phyloP scores from a whole-genome alignment of 2,888 invertebrate species.

The Lysandra coridon region DNA sequence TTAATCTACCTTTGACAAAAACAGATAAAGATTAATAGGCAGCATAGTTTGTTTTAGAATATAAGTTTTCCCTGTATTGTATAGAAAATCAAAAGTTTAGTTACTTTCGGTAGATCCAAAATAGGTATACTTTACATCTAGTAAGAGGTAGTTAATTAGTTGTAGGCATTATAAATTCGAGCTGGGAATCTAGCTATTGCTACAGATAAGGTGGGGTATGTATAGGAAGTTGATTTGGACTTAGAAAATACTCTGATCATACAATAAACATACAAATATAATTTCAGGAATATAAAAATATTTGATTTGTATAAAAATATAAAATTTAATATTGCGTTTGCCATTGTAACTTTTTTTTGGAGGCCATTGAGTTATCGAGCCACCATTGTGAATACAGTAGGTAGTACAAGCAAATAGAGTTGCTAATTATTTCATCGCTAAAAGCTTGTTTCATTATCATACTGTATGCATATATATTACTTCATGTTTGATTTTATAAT shows the following conservation, averaged over 20 bases:
- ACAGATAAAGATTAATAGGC: not conserved
- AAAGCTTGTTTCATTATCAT: no score
- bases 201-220: not conserved
- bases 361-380: not conserved
- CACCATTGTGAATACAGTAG: not conserved
- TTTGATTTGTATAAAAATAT: conserved; percentile 19
- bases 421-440: not conserved
- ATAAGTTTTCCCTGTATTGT: not conserved
- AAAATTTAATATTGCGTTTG: not conserved
- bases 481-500: not conserved
- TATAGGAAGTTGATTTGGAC: not conserved
- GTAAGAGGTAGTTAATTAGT: conserved; percentile 24
- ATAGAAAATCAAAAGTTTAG: not conserved
- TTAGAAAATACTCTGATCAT: not conserved
- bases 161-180: conserved; percentile 11
- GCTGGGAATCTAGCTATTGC: not conserved
- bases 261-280: not conserved
- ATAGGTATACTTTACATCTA: conserved; percentile 22
- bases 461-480: not conserved
- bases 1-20: not conserved
- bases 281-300: conserved; percentile 18
- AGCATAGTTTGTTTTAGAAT: not conserved
- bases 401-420: not conserved
- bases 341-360: not conserved
- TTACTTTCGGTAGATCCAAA: conserved; percentile 1